Conservation (phyloP, 1,140 invertebrate genomes). For the Bombus picipes region DNA sequence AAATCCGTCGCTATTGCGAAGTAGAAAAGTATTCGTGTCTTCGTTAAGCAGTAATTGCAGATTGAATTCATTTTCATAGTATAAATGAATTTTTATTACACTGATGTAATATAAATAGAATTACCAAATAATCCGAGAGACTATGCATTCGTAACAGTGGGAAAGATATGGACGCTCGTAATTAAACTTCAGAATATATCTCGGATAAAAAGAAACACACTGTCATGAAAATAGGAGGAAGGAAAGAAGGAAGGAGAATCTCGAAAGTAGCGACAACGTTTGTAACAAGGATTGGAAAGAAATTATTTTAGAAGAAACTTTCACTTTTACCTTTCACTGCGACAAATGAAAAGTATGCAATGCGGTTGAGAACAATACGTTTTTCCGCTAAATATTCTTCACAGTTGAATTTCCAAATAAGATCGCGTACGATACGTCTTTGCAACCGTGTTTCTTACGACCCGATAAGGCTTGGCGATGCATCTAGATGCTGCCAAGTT, state of each 20-base stretch:
- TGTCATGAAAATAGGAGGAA: not conserved
- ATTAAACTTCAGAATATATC: not conserved
- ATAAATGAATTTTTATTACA: not conserved
- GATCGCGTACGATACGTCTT: not conserved
- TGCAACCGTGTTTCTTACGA: not conserved
- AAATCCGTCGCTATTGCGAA: not conserved
- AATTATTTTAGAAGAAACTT: not conserved
- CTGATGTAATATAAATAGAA: not conserved
- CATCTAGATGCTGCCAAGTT: not conserved
- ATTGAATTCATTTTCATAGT: not conserved
- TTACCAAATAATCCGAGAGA: not conserved
- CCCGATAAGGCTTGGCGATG: not conserved
- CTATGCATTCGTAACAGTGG: not conserved
- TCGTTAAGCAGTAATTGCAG: not conserved
- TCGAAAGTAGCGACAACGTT: no score
- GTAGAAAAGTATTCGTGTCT: not conserved
- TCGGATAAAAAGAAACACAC: no score
- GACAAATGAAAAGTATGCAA: not conserved
- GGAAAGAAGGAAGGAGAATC: no score
- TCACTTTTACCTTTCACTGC: slow-evolving; percentile 1
- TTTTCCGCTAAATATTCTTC: not conserved
- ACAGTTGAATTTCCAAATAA: not conserved
- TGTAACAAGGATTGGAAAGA: no score
- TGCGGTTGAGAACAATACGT: not conserved
- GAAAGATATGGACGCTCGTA: not conserved